Base-by-base conservation (phyloP, 2,888 invertebrate species). In the Furcula furcula region DNA sequence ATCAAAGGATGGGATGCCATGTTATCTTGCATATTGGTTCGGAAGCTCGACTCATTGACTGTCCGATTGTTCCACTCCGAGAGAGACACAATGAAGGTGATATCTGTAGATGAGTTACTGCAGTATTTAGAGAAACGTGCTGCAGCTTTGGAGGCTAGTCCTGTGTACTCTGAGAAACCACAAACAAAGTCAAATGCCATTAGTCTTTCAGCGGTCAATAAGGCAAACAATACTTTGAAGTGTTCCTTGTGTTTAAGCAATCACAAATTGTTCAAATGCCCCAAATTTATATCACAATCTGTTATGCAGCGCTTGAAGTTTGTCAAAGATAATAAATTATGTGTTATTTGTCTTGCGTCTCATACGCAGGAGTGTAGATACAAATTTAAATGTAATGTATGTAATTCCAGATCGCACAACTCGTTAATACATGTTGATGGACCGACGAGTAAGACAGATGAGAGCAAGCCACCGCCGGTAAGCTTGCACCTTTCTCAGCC, bases 81-180 rank as follows among this genome's bases (percentile, higher is more conserved):
- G 6, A 3, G 16, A 6, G 16, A 16, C 16, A 16, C 16, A 4
- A 16, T 6, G 6, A 16, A 16, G 16, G 16, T 16, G 3, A 6
- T 16, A 4, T 4, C 16, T 4, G 16, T 16, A 4, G 16, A 31
- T 18, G 31, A 31, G 2, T 25, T 31, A 9, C 23, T 31, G 16
- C 18, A 31, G n/a, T 31, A 23, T 16, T 10, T 31, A 31, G 31
- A 31, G 12, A 31, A 23, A 13, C 32, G 27, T 26, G 32, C 32
- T 7, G 27, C 19, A 14, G 18, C 32, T 7, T 11, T 32, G 9
- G 32, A 32, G 11, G 27, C 12, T 7, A 27, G 32, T 26, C 27
- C 26, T 1, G 19, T 20, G 18, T 7, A 7, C n/a, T 26, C 9
- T 19, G 32, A 32, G 9, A 32, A 32, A 14, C 7, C 27, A 6